phyloP scores from a whole-genome alignment of 2,113 vertebrate species.

The Erpornis zantholeuca region DNA sequence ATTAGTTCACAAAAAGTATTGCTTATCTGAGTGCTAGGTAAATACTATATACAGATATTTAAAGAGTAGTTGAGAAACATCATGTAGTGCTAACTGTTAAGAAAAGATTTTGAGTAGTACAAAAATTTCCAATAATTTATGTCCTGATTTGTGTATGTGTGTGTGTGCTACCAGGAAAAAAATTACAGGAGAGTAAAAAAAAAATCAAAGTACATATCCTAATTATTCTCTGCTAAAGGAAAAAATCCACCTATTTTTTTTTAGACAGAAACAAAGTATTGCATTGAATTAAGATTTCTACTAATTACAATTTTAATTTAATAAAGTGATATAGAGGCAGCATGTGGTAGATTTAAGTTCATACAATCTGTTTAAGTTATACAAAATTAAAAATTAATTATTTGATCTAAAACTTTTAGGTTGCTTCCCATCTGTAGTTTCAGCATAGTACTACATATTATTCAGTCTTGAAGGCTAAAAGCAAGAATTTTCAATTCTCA shows the following conservation, averaged over 20 bases:
- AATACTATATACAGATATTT: constrained; percentile 49
- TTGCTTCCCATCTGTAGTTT: constrained; percentile 23
- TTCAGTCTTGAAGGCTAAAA: constrained; percentile 46
- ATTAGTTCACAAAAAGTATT: constrained; percentile 35
- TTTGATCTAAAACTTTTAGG: constrained; percentile 35
- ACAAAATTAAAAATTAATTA: constrained; percentile 47
- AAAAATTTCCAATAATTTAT: constrained; percentile 44
- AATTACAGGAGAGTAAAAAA: background rate
- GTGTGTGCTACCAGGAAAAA: constrained; percentile 3
- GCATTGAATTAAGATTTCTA: constrained; percentile 29
- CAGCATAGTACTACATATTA: constrained; percentile 30
- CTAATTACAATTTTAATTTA: constrained; percentile 64
- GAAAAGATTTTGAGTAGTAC: constrained; percentile 41
- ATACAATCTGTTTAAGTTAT: constrained; percentile 52
- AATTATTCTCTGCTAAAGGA: constrained; percentile 1
- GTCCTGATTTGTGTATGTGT: background rate
- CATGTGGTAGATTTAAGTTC: constrained; percentile 59
- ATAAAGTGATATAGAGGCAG: constrained; percentile 63
- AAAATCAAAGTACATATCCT: background rate
- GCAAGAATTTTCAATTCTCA: constrained; percentile 20
- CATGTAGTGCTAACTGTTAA: constrained; percentile 3
- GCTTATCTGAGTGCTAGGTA: constrained; percentile 11
- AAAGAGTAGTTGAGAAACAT: constrained; percentile 37
- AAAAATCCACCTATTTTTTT: constrained; percentile 4
- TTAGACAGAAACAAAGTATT: constrained; percentile 13